phyloP scores from a whole-genome alignment of 2,797 vertebrate genomes.

The Garrulus glandarius region DNA sequence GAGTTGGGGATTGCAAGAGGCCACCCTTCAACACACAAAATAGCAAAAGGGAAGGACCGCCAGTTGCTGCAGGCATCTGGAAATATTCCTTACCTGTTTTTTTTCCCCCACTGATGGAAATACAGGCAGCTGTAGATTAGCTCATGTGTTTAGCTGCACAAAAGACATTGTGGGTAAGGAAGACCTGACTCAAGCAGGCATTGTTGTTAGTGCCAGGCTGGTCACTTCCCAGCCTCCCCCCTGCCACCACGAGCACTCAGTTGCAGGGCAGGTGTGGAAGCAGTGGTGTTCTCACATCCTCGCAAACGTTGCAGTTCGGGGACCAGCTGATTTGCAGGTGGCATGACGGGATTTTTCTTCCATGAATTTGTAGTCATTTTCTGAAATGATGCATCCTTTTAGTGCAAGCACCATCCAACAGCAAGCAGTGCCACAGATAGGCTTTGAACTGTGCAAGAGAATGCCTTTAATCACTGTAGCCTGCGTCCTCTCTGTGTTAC shows the following conservation, averaged over 20 bases:
- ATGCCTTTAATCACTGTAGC: background rate
- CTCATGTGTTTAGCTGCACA: background rate
- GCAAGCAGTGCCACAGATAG: background rate
- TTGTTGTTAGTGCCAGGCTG: background rate
- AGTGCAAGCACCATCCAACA: background rate
- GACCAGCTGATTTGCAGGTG: background rate
- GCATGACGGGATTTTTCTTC: background rate
- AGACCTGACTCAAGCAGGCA: background rate
- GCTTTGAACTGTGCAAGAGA: background rate
- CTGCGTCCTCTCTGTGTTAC: rapidly evolving
- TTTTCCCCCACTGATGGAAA: background rate
- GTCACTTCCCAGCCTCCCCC: background rate
- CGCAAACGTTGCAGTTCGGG: background rate
- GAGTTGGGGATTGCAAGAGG: background rate
- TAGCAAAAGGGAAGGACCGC: background rate
- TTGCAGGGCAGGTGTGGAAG: background rate
- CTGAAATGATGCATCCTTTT: background rate
- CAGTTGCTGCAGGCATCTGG: background rate
- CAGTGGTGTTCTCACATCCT: background rate
- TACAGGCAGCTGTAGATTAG: background rate
- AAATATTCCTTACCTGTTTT: background rate
- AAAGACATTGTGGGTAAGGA: background rate
- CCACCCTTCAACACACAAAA: background rate
- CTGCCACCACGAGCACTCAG: rapidly evolving
- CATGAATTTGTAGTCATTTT: background rate